phyloP scores from a whole-genome alignment of 2,113 vertebrate genomes.

The Sander lucioperca region DNA sequence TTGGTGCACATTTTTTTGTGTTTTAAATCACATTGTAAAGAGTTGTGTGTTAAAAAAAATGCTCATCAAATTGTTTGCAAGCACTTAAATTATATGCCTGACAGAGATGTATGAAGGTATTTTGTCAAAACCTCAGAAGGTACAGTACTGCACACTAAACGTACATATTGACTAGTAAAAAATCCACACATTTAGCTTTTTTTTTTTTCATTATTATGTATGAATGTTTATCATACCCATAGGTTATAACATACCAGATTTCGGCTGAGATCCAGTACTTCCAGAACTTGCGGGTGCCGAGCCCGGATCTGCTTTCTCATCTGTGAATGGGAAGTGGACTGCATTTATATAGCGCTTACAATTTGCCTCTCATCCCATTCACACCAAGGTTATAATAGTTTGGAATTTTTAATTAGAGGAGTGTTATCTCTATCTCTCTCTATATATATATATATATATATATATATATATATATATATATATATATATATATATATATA shows the following conservation, averaged over 20 bases:
- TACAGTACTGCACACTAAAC: background rate
- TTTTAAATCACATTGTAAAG: background rate
- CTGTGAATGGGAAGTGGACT: background rate
- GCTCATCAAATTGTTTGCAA: background rate
- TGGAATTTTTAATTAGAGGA: too few species aligned
- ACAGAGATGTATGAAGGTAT: background rate
- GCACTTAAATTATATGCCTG: background rate
- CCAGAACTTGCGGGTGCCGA: background rate
- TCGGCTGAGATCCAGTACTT: background rate
- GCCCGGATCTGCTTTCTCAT: background rate
- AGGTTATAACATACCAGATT: constrained; percentile 10
- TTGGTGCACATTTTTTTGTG: background rate
- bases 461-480: too few species aligned
- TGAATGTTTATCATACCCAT: background rate
- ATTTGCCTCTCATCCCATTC: background rate
- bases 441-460: too few species aligned
- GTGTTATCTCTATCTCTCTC: too few species aligned
- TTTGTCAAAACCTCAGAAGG: background rate
- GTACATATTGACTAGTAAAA: background rate
- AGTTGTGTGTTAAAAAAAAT: background rate
- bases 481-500: too few species aligned
- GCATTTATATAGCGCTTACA: background rate
- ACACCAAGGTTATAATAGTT: too few species aligned
- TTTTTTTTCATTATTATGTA: too few species aligned
- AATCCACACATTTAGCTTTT: background rate